Conservation (phyloP, 92 coral and sea anemone genomes). For the Heteractis magnifica region DNA sequence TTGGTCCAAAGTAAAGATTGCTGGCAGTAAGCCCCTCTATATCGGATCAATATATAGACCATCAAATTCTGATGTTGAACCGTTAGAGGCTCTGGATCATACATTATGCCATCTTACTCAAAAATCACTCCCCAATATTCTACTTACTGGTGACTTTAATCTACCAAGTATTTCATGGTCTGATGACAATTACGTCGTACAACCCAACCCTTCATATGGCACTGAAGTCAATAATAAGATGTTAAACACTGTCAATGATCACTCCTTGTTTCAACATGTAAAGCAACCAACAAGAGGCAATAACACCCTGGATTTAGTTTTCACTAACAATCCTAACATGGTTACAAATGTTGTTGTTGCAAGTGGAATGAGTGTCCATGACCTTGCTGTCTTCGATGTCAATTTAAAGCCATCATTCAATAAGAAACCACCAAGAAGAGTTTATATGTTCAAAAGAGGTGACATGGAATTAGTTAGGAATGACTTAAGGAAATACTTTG, state of each 20-base stretch:
- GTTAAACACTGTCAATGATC: no score
- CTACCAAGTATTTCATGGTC: no score
- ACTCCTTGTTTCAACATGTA: no score
- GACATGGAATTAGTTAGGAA: constrained; percentile 39
- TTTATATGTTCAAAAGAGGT: constrained; percentile 38
- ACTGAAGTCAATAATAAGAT: no score
- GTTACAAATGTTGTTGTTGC: constrained; percentile 12
- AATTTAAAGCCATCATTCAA: constrained; percentile 16
- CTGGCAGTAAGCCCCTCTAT: constrained; percentile 23
- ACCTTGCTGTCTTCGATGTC: constrained; percentile 17
- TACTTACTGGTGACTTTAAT: no score
- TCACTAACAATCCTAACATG: constrained; percentile 25
- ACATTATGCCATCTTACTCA: no score
- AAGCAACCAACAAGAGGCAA: no score
- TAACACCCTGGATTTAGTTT: constrained; percentile 22
- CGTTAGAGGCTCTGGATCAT: constrained; percentile 3
- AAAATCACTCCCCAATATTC: no score
- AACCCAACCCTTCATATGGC: no score
- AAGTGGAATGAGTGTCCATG: constrained; percentile 33
- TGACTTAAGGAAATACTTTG: constrained; percentile 34
- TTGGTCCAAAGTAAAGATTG: background rate
- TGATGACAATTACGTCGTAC: no score
- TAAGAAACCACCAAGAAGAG: constrained; percentile 44
- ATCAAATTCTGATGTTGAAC: constrained; percentile 8
- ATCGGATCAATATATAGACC: constrained; percentile 25